A percentile compares a stretch with the other conserved stretches of the same genome.
Evolutionary conservation across 2,113 vertebrate species (phyloP).

Genomic region (Myrmecobius fasciatus): DNA sequence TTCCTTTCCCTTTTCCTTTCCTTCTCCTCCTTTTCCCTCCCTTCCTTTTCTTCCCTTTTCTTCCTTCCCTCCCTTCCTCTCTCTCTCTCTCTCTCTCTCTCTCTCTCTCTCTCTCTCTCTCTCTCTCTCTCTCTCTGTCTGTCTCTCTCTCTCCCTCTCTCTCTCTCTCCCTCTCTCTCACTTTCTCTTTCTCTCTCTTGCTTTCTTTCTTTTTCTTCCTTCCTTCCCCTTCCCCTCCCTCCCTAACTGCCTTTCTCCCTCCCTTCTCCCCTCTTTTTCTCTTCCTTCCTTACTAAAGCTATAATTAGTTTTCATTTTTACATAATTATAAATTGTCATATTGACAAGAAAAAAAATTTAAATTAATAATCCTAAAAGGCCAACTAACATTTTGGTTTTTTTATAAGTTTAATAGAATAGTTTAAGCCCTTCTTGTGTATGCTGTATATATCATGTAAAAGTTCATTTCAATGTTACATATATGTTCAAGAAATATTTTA

Average conservation of each 20-base stretch:
- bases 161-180: not conserved
- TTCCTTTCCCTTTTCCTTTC: not conserved
- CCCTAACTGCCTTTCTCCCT: too few relatives aligned
- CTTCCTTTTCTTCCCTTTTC: too few relatives aligned
- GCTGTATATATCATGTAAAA: slow-evolving; percentile 81
- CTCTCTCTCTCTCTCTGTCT: not conserved
- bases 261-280: too few relatives aligned
- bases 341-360: slow-evolving; percentile 78
- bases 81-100: fast-evolving
- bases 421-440: slow-evolving; percentile 80
- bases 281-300: slow-evolving; percentile 71
- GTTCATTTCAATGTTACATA: slow-evolving; percentile 81
- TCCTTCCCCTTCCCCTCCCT: not conserved
- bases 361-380: slow-evolving; percentile 78
- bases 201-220: too few relatives aligned
- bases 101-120: too few relatives aligned
- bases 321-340: slow-evolving; percentile 78
- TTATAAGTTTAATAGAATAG: slow-evolving; percentile 78
- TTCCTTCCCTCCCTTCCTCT: not conserved
- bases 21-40: too few relatives aligned
- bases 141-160: too few relatives aligned
- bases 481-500: slow-evolving; percentile 78
- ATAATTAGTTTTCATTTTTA: slow-evolving; percentile 76
- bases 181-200: too few relatives aligned
- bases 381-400: slow-evolving; percentile 79